phyloP scores from a whole-genome alignment of 1,140 invertebrate genomes.

The Sinonovacula constricta region DNA sequence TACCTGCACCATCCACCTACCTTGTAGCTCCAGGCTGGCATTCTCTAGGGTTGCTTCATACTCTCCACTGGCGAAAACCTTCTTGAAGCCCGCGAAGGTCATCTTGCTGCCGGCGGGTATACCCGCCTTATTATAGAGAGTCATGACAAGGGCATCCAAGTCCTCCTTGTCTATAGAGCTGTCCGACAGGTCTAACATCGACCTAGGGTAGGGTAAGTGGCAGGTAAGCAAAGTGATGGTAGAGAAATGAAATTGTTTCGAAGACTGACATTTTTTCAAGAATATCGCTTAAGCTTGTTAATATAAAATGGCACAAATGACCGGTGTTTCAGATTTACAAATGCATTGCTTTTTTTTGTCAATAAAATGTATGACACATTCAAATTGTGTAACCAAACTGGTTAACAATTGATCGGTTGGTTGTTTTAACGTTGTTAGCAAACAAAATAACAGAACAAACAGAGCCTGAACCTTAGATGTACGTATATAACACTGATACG shows the following conservation, averaged over 20 bases:
- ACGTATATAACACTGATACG: too few species aligned
- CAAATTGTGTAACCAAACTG: too few species aligned
- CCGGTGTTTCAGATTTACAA: too few species aligned
- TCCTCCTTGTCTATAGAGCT: conserved; percentile 44
- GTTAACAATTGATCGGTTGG: too few species aligned
- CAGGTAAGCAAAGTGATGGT: neutral
- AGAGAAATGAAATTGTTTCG: neutral
- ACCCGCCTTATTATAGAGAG: conserved; percentile 51
- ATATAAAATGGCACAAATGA: neutral
- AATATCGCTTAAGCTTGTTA: neutral
- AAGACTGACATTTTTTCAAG: neutral
- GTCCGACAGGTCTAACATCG: conserved; percentile 60
- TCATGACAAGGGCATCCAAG: conserved; percentile 42
- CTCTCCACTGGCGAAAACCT: conserved; percentile 59
- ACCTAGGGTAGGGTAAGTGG: conserved; percentile 26
- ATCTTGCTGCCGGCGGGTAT: conserved; percentile 39
- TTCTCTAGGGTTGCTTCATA: conserved; percentile 54
- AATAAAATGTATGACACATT: too few species aligned
- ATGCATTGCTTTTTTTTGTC: too few species aligned
- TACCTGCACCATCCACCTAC: neutral
- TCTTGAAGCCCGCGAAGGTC: conserved; percentile 51
- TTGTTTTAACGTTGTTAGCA: too few species aligned
- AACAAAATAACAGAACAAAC: too few species aligned
- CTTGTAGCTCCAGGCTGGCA: conserved; percentile 46
- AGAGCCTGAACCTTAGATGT: too few species aligned